Conservation (phyloP, 2,113 vertebrate genomes). For the Pogona vitticeps region DNA sequence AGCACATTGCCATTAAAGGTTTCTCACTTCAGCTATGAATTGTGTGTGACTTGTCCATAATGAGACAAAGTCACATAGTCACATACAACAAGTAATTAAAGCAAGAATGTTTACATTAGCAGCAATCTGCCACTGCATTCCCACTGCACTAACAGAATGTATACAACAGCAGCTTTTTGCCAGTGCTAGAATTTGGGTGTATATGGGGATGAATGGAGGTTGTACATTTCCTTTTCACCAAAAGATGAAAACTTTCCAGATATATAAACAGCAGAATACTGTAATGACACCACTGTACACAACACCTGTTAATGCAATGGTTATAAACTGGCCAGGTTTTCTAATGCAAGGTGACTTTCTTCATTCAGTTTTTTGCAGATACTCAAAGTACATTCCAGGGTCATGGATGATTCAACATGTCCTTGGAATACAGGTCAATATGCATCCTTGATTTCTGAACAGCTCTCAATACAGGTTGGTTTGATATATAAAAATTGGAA, state of each 20-base stretch:
- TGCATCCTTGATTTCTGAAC: background rate
- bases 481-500: background rate
- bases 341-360: background rate
- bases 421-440: background rate
- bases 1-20: too few species aligned
- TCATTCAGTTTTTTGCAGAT: background rate
- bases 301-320: background rate
- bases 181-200: background rate
- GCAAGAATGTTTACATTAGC: too few species aligned
- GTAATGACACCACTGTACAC: background rate
- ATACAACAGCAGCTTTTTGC: too few species aligned
- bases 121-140: too few species aligned
- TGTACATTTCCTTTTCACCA: slow-evolving; percentile 45
- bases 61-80: too few species aligned
- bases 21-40: too few species aligned
- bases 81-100: too few species aligned
- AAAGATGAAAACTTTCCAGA: slow-evolving; percentile 45
- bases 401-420: background rate
- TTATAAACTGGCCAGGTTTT: background rate
- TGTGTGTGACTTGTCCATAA: too few species aligned
- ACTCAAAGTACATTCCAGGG: background rate
- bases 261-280: slow-evolving; percentile 32
- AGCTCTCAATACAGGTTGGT: background rate
- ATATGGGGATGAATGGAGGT: background rate
- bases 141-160: too few species aligned